Conservation (phyloP, 2,113 vertebrate species). For the Odobenus rosmarus region DNA sequence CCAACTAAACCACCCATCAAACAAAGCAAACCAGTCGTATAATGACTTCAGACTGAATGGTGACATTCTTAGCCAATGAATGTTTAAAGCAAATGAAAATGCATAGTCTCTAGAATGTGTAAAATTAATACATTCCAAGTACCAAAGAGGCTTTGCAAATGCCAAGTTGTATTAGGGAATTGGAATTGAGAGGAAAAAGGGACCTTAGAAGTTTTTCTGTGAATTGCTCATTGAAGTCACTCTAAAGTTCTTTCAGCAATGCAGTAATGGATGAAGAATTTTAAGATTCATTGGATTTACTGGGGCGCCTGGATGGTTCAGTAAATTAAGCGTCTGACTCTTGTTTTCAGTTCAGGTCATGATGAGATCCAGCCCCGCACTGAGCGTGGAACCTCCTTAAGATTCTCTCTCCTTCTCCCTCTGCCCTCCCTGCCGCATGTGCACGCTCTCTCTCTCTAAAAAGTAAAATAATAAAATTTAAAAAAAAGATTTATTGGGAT, state of each 20-base stretch:
- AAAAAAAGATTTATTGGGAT: not conserved
- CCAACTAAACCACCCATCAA: not conserved
- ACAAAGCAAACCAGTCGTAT: not conserved
- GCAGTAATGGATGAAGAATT: not conserved
- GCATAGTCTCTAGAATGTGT: not conserved
- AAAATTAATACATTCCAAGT: not conserved
- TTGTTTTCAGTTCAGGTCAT: not conserved
- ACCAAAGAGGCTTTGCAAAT: not conserved
- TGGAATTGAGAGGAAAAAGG: not conserved
- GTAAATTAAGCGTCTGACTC: not conserved
- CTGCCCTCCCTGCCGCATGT: not conserved
- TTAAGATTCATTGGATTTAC: not conserved
- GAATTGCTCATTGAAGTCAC: not conserved
- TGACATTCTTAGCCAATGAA: not conserved
- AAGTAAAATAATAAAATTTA: not conserved
- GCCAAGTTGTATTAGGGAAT: not conserved
- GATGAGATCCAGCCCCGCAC: not conserved
- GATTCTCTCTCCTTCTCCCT: not conserved
- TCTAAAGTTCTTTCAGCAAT: not conserved
- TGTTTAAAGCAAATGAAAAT: not conserved
- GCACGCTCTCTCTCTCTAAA: not conserved
- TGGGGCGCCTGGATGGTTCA: not conserved
- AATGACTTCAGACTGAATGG: not conserved
- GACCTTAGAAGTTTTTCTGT: not conserved
- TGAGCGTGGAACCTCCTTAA: not conserved